Percentiles rank a stretch among this genome's conserved stretches.
Conservation (phyloP, 2,797 vertebrate genomes). For the Chelidonichthys spinosus region DNA sequence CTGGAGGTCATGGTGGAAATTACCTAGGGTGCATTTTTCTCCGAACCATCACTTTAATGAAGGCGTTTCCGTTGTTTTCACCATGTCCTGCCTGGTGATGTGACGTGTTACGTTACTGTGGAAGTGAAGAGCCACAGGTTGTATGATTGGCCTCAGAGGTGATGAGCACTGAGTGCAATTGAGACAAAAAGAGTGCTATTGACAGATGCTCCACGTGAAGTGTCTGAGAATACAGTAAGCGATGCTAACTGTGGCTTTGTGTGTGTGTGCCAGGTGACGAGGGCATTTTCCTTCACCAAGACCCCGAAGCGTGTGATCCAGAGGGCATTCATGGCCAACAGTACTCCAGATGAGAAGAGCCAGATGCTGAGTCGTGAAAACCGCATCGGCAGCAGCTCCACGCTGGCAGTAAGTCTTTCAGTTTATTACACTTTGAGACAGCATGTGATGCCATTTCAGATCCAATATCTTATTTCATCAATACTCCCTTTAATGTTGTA, state of each 20-base stretch:
- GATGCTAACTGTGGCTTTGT: background rate
- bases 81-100: background rate
- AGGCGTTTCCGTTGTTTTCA: background rate
- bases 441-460: background rate
- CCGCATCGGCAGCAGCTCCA: slow-evolving; percentile 86
- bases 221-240: background rate
- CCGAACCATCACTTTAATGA: no score
- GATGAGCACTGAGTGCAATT: background rate
- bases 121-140: background rate
- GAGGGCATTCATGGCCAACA: slow-evolving; percentile 90
- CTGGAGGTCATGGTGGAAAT: no score
- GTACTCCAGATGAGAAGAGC: slow-evolving; percentile 88
- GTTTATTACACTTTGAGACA: background rate
- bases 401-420: slow-evolving; percentile 88
- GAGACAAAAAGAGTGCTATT: background rate
- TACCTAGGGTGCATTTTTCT: no score
- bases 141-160: background rate
- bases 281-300: slow-evolving; percentile 97
- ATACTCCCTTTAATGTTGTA: background rate
- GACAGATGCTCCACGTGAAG: background rate
- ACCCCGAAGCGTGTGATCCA: slow-evolving; percentile 95
- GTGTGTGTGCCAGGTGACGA: slow-evolving; percentile 87
- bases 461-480: background rate
- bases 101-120: background rate
- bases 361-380: slow-evolving; percentile 81